Evolutionary conservation across 2,888 invertebrate species (phyloP), one percentile per base, ranked within the genome.

Genomic region (Trachelus stipa): DNA sequence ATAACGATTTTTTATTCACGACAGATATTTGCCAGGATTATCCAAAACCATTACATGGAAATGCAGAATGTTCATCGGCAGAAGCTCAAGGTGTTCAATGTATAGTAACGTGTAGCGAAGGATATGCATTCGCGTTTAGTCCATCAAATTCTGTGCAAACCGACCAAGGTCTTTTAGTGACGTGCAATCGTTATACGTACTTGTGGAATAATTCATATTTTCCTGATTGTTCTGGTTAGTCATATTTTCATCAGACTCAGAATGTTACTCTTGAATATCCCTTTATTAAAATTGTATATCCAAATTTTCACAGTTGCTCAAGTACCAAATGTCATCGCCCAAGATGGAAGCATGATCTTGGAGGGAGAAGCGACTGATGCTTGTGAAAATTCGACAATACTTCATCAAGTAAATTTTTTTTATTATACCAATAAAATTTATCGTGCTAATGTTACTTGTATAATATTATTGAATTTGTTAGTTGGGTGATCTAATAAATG

Each of bases 181-280:
- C 85, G 73, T 90, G 89, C 74, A 84, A 84, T 12, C 73, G 79
- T 1, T 81, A 77, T 15, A 80, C 75, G 78, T 79, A 79, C 31
- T 79, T 76, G 23, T 89, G 87, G 88, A 85, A 85, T 40, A 76
- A 76, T 73, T 83, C 83, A 4, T 78, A 79, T 31, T 76, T 88
- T 68, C 94, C 94, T 0, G 94, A 95, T 85, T 95, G 95, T 87
- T 92, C 93, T 80, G 92, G 93, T 93, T 84, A 84, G 85, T 82
- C 71, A 33, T 34, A 71, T 33, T 31, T 71, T 71, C 31, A 23
- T 71, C 71, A 3, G 23, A 71, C 31, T 71, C 23, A 56, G 23
- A 23, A 9, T 56, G 1, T 56, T 23, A 9, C 23, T 23, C 9
- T 56, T 56, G 23, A 56, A 23, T 68, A n/a, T 30, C 79, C 68